Evolutionary conservation across 2,797 vertebrate species (phyloP).

Genomic region (Echeneis naucrates): DNA sequence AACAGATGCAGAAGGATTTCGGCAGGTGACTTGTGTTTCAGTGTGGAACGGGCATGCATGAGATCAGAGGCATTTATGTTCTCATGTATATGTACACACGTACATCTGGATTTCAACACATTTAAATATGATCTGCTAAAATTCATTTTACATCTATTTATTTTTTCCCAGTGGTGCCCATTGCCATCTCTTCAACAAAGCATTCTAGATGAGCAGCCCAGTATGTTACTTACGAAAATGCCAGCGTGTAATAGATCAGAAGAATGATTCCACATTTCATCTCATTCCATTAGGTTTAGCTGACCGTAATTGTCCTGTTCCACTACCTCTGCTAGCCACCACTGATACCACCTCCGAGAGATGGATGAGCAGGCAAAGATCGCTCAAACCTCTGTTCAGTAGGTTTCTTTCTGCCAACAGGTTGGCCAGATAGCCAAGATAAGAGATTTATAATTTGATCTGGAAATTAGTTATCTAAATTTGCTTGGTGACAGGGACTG

Average conservation of each 20-base stretch:
- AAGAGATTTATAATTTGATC: conserved; percentile 81
- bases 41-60: conserved; percentile 17
- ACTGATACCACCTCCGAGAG: conserved; percentile 63
- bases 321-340: conserved; percentile 50
- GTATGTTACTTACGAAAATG: conserved; percentile 58
- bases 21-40: conserved; percentile 49
- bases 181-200: conserved; percentile 35
- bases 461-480: conserved; percentile 83
- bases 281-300: conserved; percentile 70
- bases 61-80: neutral
- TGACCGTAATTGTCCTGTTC: conserved; percentile 70
- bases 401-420: conserved; percentile 54
- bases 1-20: conserved; percentile 53
- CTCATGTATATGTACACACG: neutral
- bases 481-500: conserved; percentile 69
- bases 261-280: conserved; percentile 67
- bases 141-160: conserved; percentile 17
- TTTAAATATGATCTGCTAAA: conserved; percentile 9
- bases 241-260: conserved; percentile 67
- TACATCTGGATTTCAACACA: conserved; percentile 9
- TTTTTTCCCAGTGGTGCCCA: conserved; percentile 30
- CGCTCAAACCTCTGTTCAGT: conserved; percentile 71
- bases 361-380: conserved; percentile 73
- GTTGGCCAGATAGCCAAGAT: conserved; percentile 61
- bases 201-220: conserved; percentile 47